Conservation (phyloP, 2,888 invertebrate genomes). For the Netelia melanura region DNA sequence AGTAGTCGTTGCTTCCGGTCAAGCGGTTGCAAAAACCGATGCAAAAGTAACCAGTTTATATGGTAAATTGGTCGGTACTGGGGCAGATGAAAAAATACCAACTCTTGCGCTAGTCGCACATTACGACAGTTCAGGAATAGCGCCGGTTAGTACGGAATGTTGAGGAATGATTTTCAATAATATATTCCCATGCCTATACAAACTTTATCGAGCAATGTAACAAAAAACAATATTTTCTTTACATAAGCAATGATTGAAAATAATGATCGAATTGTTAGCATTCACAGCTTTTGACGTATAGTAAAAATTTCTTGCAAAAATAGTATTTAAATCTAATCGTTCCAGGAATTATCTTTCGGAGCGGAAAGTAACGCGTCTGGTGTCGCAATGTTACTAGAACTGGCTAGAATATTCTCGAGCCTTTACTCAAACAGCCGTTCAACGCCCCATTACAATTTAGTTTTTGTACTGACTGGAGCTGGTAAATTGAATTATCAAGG, state of each 20-base stretch:
- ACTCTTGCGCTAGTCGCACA: slow-evolving; percentile 96
- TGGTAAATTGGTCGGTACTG: slow-evolving; percentile 92
- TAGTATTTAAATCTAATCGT: slow-evolving; percentile 63
- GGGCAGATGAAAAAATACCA: slow-evolving; percentile 90
- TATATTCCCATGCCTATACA: too few species aligned
- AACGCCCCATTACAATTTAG: slow-evolving; percentile 91
- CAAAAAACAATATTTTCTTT: too few species aligned
- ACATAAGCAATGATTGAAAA: too few species aligned
- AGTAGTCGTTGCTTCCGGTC: slow-evolving; percentile 92
- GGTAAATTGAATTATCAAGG: slow-evolving; percentile 98
- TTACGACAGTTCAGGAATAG: slow-evolving; percentile 95
- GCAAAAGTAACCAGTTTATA: slow-evolving; percentile 94
- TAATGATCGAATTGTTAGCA: too few species aligned
- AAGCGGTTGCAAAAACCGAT: slow-evolving; percentile 90
- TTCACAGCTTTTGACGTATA: too few species aligned
- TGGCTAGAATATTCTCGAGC: slow-evolving; percentile 94
- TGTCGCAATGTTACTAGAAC: slow-evolving; percentile 93
- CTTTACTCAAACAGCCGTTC: slow-evolving; percentile 92
- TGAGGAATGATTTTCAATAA: too few species aligned
- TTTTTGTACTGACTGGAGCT: slow-evolving; percentile 96
- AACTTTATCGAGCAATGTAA: too few species aligned
- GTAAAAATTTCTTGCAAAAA: slow-evolving; percentile 1
- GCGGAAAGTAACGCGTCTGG: slow-evolving; percentile 98
- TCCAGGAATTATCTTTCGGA: slow-evolving; percentile 93
- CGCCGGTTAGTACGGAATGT: slow-evolving; percentile 90